phyloP scores from a whole-genome alignment of 2,797 vertebrate genomes.

The Apodemus agrarius region DNA sequence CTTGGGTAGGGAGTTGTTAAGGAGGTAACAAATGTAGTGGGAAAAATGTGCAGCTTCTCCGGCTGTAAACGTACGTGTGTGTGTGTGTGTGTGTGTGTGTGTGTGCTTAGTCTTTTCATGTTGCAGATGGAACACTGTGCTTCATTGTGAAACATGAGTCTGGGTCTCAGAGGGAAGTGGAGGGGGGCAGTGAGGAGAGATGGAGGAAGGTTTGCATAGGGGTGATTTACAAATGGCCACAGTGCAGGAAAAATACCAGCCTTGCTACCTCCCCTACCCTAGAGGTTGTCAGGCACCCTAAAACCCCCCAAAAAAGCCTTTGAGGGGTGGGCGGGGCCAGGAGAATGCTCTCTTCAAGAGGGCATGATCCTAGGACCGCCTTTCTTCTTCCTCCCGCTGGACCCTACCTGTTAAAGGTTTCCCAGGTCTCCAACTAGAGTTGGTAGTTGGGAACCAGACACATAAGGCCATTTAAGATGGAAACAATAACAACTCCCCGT shows the following conservation, averaged over 20 bases:
- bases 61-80: not conserved
- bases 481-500: not conserved
- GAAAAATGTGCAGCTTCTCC: not conserved
- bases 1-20: not conserved
- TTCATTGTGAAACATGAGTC: not conserved
- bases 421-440: not conserved
- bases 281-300: not conserved
- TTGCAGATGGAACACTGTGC: not conserved
- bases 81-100: too few species aligned
- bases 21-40: not conserved
- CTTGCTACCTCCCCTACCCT: rapidly evolving
- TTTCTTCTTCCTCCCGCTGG: not conserved
- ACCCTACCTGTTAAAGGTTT: too few species aligned
- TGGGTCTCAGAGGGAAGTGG: not conserved
- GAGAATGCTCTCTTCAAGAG: too few species aligned
- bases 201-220: not conserved
- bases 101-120: not conserved
- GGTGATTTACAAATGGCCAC: not conserved
- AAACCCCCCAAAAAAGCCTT: not conserved
- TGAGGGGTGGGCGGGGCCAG: too few species aligned
- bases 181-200: not conserved
- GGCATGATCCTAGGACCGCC: not conserved
- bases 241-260: not conserved
- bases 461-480: not conserved
- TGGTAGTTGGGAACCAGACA: not conserved